These are phyloP conservation scores for Maccullochella peelii DNA, from an alignment of 2,113 vertebrate species.

Conservation along the genomic window DNA sequence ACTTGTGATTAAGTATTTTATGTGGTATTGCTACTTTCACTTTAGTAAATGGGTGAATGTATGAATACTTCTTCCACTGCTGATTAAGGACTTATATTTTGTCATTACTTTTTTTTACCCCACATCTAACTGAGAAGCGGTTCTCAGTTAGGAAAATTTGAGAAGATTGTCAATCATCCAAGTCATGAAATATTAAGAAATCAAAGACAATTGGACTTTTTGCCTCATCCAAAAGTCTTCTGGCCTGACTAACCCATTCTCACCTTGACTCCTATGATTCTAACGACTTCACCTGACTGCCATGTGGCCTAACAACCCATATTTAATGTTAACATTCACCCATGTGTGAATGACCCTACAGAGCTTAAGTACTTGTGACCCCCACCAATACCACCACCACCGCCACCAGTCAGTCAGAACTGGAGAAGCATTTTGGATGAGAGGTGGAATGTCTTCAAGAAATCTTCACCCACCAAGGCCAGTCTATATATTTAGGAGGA, in stretches of 20 bases:
- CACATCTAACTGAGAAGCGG: too few species aligned
- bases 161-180: neutral
- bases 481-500: neutral
- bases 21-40: too few species aligned
- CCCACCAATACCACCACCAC: too few species aligned
- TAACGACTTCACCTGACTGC: neutral
- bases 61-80: too few species aligned
- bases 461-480: neutral
- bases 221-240: neutral
- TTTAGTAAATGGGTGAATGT: too few species aligned
- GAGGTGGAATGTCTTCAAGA: neutral
- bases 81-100: too few species aligned
- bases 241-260: neutral
- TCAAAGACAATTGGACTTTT: neutral
- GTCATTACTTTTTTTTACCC: too few species aligned
- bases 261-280: neutral
- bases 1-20: too few species aligned
- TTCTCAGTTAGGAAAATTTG: neutral
- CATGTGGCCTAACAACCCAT: too few species aligned
- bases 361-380: too few species aligned
- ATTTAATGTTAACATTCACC: neutral
- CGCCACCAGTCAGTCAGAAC: neutral
- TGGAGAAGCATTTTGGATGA: neutral
- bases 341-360: too few species aligned
- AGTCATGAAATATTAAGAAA: neutral